Conservation (phyloP, 2,888 invertebrate species). For the Pandemis cinnamomeana region DNA sequence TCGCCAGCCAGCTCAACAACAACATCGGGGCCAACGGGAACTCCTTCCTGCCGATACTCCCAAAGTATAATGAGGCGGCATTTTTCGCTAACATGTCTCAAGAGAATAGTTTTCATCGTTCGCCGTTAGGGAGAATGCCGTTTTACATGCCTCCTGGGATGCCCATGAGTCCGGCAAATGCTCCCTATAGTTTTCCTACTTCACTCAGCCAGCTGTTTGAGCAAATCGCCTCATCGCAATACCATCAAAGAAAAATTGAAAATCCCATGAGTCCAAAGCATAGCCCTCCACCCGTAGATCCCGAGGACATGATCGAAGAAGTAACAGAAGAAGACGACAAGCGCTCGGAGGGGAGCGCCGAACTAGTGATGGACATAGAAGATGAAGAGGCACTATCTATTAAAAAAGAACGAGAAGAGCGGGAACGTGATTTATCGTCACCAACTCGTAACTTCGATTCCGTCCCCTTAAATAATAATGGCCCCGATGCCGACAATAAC, state of each 20-base stretch:
- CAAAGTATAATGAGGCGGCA: conserved; percentile 88
- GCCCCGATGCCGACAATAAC: conserved; percentile 71
- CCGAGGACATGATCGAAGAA: conserved; percentile 86
- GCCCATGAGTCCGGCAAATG: conserved; percentile 76
- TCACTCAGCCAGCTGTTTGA: conserved; percentile 87
- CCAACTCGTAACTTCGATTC: conserved; percentile 63
- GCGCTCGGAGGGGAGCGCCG: conserved; percentile 82
- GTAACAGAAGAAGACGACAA: conserved; percentile 85
- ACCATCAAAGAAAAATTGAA: conserved; percentile 76
- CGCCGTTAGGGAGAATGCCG: conserved; percentile 81
- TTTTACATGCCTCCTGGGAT: conserved; percentile 86
- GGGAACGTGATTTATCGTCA: conserved; percentile 58
- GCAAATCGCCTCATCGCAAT: conserved; percentile 83
- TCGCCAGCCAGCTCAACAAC: conserved; percentile 81
- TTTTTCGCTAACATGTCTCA: conserved; percentile 84
- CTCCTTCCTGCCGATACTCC: conserved; percentile 90
- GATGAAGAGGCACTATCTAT: conserved; percentile 80
- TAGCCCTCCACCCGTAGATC: conserved; percentile 71
- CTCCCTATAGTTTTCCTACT: conserved; percentile 83
- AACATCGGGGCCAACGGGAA: conserved; percentile 79
- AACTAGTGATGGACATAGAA: conserved; percentile 89
- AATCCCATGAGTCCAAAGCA: conserved; percentile 64
- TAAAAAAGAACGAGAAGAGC: conserved; percentile 76
- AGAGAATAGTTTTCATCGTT: conserved; percentile 78
- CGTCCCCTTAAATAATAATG: conserved; percentile 67